These are phyloP conservation scores for Pelobates cultripes DNA, from an alignment of 2,797 vertebrate species.

Conservation along the genomic window DNA sequence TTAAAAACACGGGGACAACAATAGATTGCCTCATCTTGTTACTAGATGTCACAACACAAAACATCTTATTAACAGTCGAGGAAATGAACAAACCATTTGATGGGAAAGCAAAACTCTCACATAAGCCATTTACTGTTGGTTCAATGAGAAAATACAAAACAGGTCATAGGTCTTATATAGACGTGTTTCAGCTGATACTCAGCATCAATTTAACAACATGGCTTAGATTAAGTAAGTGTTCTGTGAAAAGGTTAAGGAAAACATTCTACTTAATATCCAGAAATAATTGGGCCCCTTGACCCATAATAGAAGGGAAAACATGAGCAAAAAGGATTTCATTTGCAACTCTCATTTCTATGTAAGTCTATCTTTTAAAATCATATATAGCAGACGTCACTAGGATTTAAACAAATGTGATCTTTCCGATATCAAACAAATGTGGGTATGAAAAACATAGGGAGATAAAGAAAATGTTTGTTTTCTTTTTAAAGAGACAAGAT, in stretches of 20 bases:
- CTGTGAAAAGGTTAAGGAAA: conserved; percentile 7
- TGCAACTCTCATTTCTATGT: background rate
- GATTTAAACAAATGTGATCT: background rate
- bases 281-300: conserved; percentile 14
- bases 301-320: background rate
- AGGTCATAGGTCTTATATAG: background rate
- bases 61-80: background rate
- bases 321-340: background rate
- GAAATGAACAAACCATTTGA: background rate
- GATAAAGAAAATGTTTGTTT: too few relatives aligned
- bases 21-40: background rate
- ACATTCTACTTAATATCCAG: background rate
- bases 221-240: conserved; percentile 5
- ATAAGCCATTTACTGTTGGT: background rate
- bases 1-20: too few relatives aligned
- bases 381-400: background rate
- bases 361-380: background rate
- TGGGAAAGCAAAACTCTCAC: background rate
- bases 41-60: background rate
- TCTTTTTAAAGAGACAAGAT: too few relatives aligned
- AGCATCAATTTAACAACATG: background rate
- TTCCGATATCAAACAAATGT: background rate
- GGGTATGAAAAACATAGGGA: background rate
- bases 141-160: conserved; percentile 3
- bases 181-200: background rate